Evolutionary conservation across 2,113 vertebrate genomes (phyloP).

Genomic region (Anser brachyrhynchus): DNA sequence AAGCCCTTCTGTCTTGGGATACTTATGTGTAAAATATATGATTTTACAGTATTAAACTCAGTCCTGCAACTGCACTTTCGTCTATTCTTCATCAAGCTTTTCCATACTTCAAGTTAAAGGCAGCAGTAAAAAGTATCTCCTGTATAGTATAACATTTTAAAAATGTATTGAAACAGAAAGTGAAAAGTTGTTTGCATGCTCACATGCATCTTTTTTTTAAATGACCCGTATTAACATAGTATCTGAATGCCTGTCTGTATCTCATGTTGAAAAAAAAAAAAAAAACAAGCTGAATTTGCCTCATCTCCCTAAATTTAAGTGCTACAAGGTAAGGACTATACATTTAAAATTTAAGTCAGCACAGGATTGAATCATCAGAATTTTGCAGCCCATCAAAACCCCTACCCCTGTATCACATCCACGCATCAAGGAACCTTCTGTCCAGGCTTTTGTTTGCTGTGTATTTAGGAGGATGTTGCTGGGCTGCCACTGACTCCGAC

Average conservation of each 20-base stretch:
- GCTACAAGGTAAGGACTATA: not conserved
- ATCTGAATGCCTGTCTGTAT: not conserved
- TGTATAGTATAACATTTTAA: not conserved
- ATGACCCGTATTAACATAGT: not conserved
- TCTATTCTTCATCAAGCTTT: not conserved
- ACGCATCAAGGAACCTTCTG: not conserved
- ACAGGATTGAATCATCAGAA: not conserved
- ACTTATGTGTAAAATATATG: no score
- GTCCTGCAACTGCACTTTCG: not conserved
- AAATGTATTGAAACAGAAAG: not conserved
- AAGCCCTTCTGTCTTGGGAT: not conserved
- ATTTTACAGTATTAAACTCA: not conserved
- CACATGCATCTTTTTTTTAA: not conserved
- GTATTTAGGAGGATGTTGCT: not conserved
- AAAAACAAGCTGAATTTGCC: not conserved
- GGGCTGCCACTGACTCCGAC: not conserved
- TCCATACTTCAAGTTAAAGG: not conserved
- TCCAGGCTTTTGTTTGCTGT: not conserved
- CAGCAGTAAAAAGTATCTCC: not conserved
- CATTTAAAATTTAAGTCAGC: not conserved
- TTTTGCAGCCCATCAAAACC: not conserved
- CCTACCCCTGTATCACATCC: not conserved
- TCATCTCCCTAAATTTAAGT: not conserved
- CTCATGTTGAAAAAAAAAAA: not conserved
- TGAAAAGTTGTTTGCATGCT: not conserved